These are phyloP conservation scores for Microcebus tavaratra DNA, from an alignment of 2,113 vertebrate genomes.

Conservation along the genomic window DNA sequence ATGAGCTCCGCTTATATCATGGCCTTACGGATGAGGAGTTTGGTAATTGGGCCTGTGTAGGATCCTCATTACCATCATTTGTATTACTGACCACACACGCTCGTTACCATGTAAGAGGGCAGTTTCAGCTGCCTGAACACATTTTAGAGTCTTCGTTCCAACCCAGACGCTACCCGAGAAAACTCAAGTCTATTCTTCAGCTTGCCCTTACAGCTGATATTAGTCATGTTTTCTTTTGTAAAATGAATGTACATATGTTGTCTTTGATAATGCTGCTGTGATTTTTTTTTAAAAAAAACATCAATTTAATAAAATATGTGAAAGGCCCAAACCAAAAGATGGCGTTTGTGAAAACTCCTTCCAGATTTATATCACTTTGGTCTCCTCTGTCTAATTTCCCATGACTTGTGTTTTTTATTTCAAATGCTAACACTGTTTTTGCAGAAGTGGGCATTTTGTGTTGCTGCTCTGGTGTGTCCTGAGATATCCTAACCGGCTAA, in stretches of 20 bases:
- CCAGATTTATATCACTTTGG: background rate
- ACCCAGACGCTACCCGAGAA: background rate
- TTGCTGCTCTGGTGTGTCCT: background rate
- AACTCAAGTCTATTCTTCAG: background rate
- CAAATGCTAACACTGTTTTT: background rate
- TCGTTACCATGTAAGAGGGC: background rate
- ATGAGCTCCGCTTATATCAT: background rate
- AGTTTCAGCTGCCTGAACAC: background rate
- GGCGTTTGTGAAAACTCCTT: slow-evolving; percentile 46
- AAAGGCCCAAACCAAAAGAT: slow-evolving; percentile 46
- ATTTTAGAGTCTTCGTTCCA: background rate
- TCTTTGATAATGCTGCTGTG: slow-evolving; percentile 66
- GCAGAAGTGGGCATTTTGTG: background rate
- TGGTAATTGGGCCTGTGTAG: background rate
- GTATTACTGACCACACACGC: background rate
- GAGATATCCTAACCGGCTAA: background rate
- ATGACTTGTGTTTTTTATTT: background rate
- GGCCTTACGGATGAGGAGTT: slow-evolving; percentile 10
- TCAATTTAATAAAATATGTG: slow-evolving; percentile 56
- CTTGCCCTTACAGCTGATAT: background rate
- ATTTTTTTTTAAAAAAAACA: slow-evolving; percentile 43
- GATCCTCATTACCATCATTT: background rate
- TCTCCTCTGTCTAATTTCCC: slow-evolving; percentile 15
- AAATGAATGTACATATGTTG: slow-evolving; percentile 68
- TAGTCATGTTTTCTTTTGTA: slow-evolving; percentile 66